phyloP scores from a whole-genome alignment of 2,113 vertebrate species.

The Abramis brama region DNA sequence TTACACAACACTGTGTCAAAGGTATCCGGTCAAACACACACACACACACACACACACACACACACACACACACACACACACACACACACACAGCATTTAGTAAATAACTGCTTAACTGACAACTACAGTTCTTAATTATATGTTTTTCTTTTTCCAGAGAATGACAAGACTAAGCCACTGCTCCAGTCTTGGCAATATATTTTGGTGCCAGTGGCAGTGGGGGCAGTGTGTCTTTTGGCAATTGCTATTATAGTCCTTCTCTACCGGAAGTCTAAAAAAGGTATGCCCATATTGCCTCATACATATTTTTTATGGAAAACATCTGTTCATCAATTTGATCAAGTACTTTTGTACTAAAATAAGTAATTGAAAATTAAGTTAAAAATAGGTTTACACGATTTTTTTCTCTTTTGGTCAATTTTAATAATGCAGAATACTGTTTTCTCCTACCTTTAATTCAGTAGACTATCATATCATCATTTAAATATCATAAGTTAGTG shows the following conservation, averaged over 20 bases:
- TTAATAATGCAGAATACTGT: not conserved
- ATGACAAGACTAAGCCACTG: not conserved
- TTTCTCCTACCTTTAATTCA: not conserved
- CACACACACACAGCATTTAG: no score
- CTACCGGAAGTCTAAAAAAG: not conserved
- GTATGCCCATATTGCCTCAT: not conserved
- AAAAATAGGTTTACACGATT: no score
- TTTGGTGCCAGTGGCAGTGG: not conserved
- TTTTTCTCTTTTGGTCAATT: no score
- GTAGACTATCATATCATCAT: not conserved
- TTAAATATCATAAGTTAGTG: not conserved
- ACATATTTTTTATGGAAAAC: no score
- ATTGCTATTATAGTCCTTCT: accelerated
- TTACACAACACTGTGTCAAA: not conserved
- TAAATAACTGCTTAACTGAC: not conserved
- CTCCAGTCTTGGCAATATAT: not conserved
- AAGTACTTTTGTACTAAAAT: no score
- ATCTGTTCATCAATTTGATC: no score
- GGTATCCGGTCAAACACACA: no score
- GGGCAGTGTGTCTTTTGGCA: not conserved
- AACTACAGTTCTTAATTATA: not conserved
- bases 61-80: no score
- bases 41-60: no score
- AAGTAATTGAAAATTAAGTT: no score
- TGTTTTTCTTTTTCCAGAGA: not conserved